Evolutionary conservation across 2,888 invertebrate genomes (phyloP).

Genomic region (Mythimna loreyi): DNA sequence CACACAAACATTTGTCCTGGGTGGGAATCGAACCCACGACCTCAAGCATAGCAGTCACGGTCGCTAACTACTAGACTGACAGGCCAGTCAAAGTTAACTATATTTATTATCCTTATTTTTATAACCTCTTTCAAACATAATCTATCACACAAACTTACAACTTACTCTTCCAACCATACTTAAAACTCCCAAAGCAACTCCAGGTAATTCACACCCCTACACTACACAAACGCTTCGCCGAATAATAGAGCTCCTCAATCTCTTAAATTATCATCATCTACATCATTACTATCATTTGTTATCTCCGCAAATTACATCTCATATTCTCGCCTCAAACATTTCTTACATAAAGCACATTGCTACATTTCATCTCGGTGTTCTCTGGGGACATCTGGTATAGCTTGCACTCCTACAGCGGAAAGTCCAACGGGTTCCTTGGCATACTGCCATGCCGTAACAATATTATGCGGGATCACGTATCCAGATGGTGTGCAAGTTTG

Average conservation of each 20-base stretch:
- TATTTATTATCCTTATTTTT: too few species aligned
- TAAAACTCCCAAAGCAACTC: background rate
- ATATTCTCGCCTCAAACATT: background rate
- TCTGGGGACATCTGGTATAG: slow-evolving; percentile 34
- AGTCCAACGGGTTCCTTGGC: slow-evolving; percentile 48
- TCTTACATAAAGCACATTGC: slow-evolving; percentile 2
- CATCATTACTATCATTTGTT: slow-evolving; percentile 8
- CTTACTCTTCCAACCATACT: background rate
- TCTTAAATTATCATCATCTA: slow-evolving; percentile 2
- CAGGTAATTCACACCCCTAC: too few species aligned
- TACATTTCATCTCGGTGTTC: slow-evolving; percentile 32
- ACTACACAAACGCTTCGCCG: background rate
- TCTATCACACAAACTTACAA: background rate
- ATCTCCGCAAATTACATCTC: slow-evolving; percentile 3
- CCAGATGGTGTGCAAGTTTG: slow-evolving; percentile 59
- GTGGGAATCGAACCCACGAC: too few species aligned
- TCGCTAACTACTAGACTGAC: too few species aligned
- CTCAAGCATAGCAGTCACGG: too few species aligned
- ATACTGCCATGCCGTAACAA: slow-evolving; percentile 57
- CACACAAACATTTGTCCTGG: too few species aligned
- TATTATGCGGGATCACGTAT: slow-evolving; percentile 57
- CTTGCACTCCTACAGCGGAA: slow-evolving; percentile 32
- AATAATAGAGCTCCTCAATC: background rate
- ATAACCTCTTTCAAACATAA: too few species aligned
- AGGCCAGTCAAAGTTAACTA: too few species aligned